A percentile compares a stretch with the other conserved stretches of the same genome.
Evolutionary conservation across 2,888 invertebrate species (phyloP).

Genomic region (Sphaeridia pumilis): DNA sequence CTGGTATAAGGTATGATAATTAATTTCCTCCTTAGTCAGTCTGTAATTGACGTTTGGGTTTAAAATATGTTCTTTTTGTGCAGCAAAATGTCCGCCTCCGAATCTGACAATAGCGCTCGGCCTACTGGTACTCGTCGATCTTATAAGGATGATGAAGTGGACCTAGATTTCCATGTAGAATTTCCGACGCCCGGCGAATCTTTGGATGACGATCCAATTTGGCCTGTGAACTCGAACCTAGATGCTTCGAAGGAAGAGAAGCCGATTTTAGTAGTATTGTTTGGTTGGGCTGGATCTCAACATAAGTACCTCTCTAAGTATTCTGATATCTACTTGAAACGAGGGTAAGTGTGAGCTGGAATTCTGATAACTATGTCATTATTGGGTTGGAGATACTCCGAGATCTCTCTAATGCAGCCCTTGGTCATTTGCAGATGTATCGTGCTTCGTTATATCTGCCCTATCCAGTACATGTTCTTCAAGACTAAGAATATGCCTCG

Average conservation of each 20-base stretch:
- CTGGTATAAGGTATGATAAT: no score
- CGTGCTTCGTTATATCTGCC: conserved; percentile 58
- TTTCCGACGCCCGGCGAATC: conserved; percentile 21
- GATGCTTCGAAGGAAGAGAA: conserved; percentile 47
- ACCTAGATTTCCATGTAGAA: conserved; percentile 28
- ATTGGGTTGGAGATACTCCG: not conserved
- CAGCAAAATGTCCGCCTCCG: no score
- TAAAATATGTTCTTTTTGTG: no score
- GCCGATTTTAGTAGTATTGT: conserved; percentile 56
- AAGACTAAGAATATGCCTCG: conserved; percentile 21
- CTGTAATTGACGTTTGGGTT: no score
- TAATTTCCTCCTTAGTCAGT: no score
- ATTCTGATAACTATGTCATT: not conserved
- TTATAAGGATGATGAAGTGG: conserved; percentile 16
- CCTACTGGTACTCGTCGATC: no score
- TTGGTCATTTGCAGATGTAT: conserved; percentile 47
- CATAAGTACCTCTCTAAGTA: conserved; percentile 67
- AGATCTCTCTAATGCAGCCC: not conserved
- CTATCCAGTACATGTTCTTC: conserved; percentile 51
- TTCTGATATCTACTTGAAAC: conserved; percentile 62
- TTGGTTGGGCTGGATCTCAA: conserved; percentile 70
- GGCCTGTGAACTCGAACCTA: not conserved
- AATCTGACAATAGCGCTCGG: no score
- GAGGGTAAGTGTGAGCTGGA: conserved; percentile 47
- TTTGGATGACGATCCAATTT: conserved; percentile 3